Conservation (phyloP, 2,797 vertebrate genomes). For the Hemitrygon akajei region DNA sequence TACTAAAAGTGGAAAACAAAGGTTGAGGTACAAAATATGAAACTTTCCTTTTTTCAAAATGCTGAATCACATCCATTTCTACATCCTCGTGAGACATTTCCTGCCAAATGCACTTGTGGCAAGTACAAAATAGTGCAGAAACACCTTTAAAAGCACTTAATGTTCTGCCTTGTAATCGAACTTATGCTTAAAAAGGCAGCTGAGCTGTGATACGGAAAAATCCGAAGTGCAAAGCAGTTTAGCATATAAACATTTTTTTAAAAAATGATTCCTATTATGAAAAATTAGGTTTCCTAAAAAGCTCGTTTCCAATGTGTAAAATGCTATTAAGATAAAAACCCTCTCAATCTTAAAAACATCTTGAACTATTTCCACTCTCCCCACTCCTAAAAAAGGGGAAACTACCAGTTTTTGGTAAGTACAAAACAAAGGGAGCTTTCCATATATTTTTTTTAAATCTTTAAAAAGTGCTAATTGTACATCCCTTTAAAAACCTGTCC, state of each 20-base stretch:
- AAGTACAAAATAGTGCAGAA: neutral
- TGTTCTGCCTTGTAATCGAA: neutral
- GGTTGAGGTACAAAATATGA: neutral
- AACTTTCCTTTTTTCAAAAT: conserved; percentile 11
- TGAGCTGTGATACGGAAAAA: neutral
- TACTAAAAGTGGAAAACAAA: neutral
- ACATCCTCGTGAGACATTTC: neutral
- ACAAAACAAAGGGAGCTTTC: conserved; percentile 8
- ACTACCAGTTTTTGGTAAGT: neutral
- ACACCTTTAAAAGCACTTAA: neutral
- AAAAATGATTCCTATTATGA: neutral
- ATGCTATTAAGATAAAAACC: neutral
- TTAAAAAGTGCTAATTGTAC: neutral
- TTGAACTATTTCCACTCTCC: neutral
- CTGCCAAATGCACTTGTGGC: neutral
- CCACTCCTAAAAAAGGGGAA: neutral
- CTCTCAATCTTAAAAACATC: neutral
- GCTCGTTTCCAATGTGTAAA: neutral
- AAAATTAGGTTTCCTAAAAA: neutral
- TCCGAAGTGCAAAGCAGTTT: neutral
- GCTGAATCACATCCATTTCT: neutral
- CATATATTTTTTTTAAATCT: neutral
- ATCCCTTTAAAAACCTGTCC: neutral
- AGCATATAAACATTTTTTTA: neutral
- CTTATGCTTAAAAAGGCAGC: neutral